phyloP scores from a whole-genome alignment of 2,888 invertebrate species.

The Punctoribates punctum region DNA sequence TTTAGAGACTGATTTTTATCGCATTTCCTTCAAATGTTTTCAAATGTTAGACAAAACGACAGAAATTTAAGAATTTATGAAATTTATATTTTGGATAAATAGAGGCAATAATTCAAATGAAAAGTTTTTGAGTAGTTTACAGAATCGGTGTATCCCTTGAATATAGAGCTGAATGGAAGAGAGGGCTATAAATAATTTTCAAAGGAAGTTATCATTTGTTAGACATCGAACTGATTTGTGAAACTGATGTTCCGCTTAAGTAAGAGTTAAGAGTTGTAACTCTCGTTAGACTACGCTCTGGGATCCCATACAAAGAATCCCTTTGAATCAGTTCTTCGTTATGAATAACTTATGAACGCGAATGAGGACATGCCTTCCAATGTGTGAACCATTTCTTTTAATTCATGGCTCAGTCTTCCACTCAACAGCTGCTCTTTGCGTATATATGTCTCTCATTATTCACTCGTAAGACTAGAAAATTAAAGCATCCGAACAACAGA shows the following conservation, averaged over 20 bases:
- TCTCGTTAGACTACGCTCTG: slow-evolving; percentile 28
- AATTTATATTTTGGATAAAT: neutral
- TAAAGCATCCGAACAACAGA: slow-evolving; percentile 17
- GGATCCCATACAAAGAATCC: slow-evolving; percentile 17
- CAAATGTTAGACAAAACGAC: neutral
- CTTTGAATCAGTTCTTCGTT: slow-evolving; percentile 16
- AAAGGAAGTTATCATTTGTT: neutral
- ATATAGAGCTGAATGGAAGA: no score
- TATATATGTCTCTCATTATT: slow-evolving; percentile 33
- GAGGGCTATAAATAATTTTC: slow-evolving; percentile 10
- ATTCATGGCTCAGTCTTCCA: slow-evolving; percentile 34
- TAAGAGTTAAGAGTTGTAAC: slow-evolving; percentile 36
- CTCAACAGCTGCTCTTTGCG: slow-evolving; percentile 28
- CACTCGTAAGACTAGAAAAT: slow-evolving; percentile 21
- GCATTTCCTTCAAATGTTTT: no score
- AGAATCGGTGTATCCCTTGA: neutral
- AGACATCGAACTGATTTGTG: slow-evolving; percentile 29
- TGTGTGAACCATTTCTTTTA: slow-evolving; percentile 36
- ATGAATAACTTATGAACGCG: neutral
- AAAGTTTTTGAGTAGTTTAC: slow-evolving; percentile 2
- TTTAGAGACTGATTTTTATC: no score
- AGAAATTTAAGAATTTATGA: neutral
- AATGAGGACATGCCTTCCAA: slow-evolving; percentile 29
- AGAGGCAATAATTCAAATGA: neutral
- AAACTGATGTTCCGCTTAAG: slow-evolving; percentile 31